phyloP scores from a whole-genome alignment of 2,113 vertebrate species.

The Halichoerus grypus region DNA sequence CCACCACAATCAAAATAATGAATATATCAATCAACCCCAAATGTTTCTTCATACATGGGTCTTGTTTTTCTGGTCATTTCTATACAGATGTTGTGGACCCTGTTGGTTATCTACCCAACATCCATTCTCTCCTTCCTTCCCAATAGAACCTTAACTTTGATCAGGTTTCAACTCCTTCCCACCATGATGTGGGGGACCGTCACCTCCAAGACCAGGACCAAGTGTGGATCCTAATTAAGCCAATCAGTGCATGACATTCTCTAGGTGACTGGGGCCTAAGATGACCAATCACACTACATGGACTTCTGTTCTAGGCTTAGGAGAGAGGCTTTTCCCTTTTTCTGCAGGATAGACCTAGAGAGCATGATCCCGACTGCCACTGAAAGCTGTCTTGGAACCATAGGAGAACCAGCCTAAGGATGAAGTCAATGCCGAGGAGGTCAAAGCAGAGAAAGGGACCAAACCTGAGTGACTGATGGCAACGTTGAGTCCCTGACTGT shows the following conservation, averaged over 20 bases:
- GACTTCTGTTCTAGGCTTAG: background rate
- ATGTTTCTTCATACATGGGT: background rate
- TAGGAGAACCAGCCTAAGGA: background rate
- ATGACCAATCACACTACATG: background rate
- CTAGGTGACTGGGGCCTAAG: background rate
- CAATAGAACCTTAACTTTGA: background rate
- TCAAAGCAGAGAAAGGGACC: background rate
- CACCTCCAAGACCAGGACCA: background rate
- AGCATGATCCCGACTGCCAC: fast-evolving
- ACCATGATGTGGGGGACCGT: background rate
- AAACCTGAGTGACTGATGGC: background rate
- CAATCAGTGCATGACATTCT: background rate
- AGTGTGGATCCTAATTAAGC: background rate
- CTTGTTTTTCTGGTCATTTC: background rate
- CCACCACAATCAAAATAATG: background rate
- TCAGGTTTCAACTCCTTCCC: background rate
- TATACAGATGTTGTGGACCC: background rate
- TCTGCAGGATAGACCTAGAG: background rate
- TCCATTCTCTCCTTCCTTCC: background rate
- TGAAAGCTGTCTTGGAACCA: background rate
- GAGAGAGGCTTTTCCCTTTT: background rate
- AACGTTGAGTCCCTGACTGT: background rate
- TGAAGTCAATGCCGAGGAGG: background rate
- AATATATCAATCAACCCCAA: background rate
- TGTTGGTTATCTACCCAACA: background rate